Base-by-base conservation (phyloP, 2,888 invertebrate genomes). In the Hipparchia semele region DNA sequence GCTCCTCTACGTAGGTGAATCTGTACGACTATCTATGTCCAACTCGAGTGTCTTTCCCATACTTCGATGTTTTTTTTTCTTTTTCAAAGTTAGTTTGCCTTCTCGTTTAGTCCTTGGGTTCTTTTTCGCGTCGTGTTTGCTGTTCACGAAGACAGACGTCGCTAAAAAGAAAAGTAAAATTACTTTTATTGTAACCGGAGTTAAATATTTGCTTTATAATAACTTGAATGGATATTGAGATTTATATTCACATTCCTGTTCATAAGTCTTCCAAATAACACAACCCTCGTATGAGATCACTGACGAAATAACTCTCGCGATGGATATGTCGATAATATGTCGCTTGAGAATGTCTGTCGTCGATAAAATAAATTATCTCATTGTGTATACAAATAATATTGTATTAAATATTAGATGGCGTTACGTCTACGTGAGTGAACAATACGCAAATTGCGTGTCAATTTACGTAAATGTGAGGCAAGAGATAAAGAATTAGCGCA, bases 81-180 rank as follows among this genome's bases (percentile, higher is more conserved):
- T 85, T 81, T 80, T 79, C 23, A 81, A 80, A 80, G 77, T 75
- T 78, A 82, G 83, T 87, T 87, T 87, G 81, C 88, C 86, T 85
- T 88, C 85, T 80, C 83, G 84, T 87, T 86, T 84, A 84, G 86
- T 87, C 86, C 85, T 89, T 87, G 85, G 80, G 79, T 82, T 86
- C 84, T 85, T 87, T 84, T 82, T 80, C 81, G 81, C 80, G 80
- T 80, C 79, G 78, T 83, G 82, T 83, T 82, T 83, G 80, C 81
- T 81, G 80, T 82, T 83, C 79, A 80, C 81, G 79, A 77, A 80
- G 80, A 79, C 80, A 79, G 80, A 81, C 77, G 74, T 77, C 77
- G 75, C 78, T 79, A 83, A 80, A 85, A 88, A 87, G 88, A 90
- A 90, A 90, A 87, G 79, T 88, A 88, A 89, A 87, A 87, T 87